Conservation (phyloP, 2,113 vertebrate species). For the Phylloscopus trochiloides region DNA sequence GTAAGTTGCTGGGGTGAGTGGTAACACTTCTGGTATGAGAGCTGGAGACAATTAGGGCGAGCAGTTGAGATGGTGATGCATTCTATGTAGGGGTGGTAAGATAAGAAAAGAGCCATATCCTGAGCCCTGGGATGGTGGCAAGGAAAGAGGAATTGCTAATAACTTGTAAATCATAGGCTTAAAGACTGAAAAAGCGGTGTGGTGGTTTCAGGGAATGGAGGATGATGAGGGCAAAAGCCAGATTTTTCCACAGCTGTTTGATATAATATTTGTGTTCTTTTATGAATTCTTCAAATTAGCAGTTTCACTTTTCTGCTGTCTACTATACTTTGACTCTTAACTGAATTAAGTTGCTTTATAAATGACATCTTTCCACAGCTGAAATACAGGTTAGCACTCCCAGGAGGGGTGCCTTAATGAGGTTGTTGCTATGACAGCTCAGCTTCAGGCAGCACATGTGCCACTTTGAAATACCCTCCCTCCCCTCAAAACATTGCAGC, state of each 20-base stretch:
- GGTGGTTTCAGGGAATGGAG: not conserved
- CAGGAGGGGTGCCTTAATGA: conserved; percentile 59
- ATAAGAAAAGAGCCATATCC: not conserved
- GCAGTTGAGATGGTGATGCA: not conserved
- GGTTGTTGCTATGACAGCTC: conserved; percentile 72
- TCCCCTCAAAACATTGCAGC: not conserved
- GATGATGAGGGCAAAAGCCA: not conserved
- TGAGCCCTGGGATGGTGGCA: not conserved
- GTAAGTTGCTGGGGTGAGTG: not conserved
- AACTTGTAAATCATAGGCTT: not conserved
- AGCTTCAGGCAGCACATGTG: conserved; percentile 13
- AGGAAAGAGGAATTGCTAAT: not conserved
- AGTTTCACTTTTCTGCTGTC: conserved; percentile 22
- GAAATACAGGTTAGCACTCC: conserved; percentile 60
- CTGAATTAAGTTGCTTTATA: conserved; percentile 42
- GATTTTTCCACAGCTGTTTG: not conserved
- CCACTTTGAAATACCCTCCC: conserved; percentile 10
- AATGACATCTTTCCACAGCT: conserved; percentile 55
- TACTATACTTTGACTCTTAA: conserved; percentile 42
- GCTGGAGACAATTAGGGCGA: not conserved
- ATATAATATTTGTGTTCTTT: not conserved
- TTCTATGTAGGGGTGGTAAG: not conserved
- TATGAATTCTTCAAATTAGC: conserved; percentile 53
- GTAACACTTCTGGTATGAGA: rapidly evolving
- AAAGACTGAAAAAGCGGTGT: not conserved